Percentiles rank a stretch among this genome's conserved stretches.
phyloP scores from a whole-genome alignment of 1,140 invertebrate genomes.

The Cataglyphis hispanica region DNA sequence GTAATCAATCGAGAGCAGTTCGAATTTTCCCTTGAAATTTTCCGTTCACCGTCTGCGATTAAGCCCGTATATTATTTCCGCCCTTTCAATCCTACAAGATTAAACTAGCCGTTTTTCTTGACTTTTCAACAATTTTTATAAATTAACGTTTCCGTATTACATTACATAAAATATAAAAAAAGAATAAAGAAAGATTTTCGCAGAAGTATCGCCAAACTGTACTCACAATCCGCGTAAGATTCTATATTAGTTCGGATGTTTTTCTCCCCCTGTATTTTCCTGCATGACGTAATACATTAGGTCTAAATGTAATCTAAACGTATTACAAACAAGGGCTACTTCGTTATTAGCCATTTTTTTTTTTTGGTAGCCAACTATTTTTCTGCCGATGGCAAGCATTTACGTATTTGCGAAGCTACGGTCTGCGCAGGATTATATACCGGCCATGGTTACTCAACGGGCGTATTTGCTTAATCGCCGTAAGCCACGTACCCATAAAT shows the following conservation, averaged over 20 bases:
- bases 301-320: neutral
- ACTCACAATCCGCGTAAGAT: neutral
- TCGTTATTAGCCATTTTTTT: constrained; percentile 4
- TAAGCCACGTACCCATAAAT: constrained; percentile 37
- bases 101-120: neutral
- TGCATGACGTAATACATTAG: neutral
- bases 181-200: neutral
- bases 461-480: constrained; percentile 33
- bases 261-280: neutral
- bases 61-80: neutral
- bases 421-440: constrained; percentile 22
- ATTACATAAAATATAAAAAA: neutral
- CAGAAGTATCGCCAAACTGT: neutral
- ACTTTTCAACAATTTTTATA: neutral
- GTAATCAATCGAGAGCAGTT: neutral
- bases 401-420: constrained; percentile 3
- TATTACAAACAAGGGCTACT: neutral
- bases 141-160: neutral
- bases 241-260: neutral
- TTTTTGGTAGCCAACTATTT: neutral
- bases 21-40: neutral
- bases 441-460: constrained; percentile 22
- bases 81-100: neutral
- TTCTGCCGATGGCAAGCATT: neutral
- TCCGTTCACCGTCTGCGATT: neutral